Conservation (phyloP, 1,140 invertebrate genomes). For the Linepithema humile region DNA sequence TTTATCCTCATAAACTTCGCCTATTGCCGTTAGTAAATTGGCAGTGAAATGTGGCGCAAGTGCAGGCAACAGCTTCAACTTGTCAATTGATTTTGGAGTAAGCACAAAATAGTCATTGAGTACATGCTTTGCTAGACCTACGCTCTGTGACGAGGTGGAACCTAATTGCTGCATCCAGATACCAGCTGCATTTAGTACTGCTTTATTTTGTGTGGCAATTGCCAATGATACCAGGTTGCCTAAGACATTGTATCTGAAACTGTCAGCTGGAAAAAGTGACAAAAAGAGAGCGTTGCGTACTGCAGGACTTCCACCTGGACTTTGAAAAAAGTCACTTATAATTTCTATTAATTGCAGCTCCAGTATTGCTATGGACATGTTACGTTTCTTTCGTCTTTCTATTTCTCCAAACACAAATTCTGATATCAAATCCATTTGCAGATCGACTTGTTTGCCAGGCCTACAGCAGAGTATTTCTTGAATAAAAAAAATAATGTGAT, state of each 20-base stretch:
- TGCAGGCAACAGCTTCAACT: conserved; percentile 88
- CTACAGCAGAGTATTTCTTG: conserved; percentile 83
- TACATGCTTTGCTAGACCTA: conserved; percentile 89
- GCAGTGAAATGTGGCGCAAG: conserved; percentile 91
- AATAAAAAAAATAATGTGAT: conserved; percentile 62
- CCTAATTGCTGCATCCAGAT: conserved; percentile 94
- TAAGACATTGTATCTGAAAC: conserved; percentile 88
- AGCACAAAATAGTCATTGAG: conserved; percentile 92
- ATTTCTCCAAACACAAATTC: conserved; percentile 93
- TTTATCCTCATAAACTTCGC: conserved; percentile 88
- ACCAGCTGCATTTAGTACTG: conserved; percentile 90
- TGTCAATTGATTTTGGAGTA: conserved; percentile 87
- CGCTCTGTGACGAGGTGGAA: conserved; percentile 89
- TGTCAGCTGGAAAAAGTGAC: conserved; percentile 89
- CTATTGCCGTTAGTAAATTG: conserved; percentile 91
- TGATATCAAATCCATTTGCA: conserved; percentile 91
- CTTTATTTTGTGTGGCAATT: conserved; percentile 89
- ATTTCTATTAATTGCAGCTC: conserved; percentile 91
- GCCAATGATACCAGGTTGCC: conserved; percentile 92
- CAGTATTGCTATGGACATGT: conserved; percentile 86
- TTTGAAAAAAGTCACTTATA: conserved; percentile 90
- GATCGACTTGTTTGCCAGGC: conserved; percentile 85
- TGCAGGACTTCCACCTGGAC: conserved; percentile 87
- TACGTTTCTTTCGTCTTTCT: conserved; percentile 87
- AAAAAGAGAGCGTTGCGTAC: conserved; percentile 92